A percentile compares a stretch with the other conserved stretches of the same genome.
Evolutionary conservation across 1,140 invertebrate species (phyloP).

Genomic region (Lasioglossum albipes): DNA sequence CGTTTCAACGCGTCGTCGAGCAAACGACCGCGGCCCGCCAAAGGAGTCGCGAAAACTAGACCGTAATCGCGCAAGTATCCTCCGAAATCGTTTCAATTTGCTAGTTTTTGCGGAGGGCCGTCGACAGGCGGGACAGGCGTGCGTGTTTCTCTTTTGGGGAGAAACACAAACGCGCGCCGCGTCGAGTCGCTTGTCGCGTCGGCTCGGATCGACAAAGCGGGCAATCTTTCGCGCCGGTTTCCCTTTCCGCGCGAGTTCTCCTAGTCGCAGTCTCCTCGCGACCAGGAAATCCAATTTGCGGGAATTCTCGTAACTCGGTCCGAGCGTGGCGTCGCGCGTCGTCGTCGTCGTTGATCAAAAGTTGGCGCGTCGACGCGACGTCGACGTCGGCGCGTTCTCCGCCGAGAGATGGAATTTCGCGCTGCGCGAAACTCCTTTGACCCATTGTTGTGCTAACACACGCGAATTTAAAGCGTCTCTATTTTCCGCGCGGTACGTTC

Average conservation of each 20-base stretch:
- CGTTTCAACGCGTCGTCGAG: too few relatives aligned
- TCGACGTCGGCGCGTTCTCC: constrained; percentile 4
- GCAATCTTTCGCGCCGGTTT: not conserved
- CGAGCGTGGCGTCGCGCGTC: not conserved
- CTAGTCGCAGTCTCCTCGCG: constrained; percentile 9
- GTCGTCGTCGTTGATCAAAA: constrained; percentile 19
- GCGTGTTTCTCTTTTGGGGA: not conserved
- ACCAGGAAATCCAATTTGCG: constrained; percentile 27
- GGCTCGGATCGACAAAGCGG: not conserved
- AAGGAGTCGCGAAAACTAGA: too few relatives aligned
- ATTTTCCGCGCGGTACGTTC: not conserved
- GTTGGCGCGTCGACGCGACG: constrained; percentile 4
- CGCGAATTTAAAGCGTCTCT: constrained; percentile 31
- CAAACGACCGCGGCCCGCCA: too few relatives aligned
- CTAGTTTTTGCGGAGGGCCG: not conserved
- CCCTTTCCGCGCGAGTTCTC: not conserved
- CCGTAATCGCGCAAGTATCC: too few relatives aligned
- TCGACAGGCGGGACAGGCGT: not conserved
- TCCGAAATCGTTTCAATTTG: too few relatives aligned
- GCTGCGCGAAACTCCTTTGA: constrained; percentile 25
- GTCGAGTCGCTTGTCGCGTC: too few relatives aligned
- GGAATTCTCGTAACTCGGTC: not conserved
- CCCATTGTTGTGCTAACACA: constrained; percentile 36
- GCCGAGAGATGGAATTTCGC: not conserved
- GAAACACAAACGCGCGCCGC: not conserved